Percentiles rank a stretch among this genome's conserved stretches.
Evolutionary conservation across 2,113 vertebrate species (phyloP).

Genomic region (Macquaria australasica): DNA sequence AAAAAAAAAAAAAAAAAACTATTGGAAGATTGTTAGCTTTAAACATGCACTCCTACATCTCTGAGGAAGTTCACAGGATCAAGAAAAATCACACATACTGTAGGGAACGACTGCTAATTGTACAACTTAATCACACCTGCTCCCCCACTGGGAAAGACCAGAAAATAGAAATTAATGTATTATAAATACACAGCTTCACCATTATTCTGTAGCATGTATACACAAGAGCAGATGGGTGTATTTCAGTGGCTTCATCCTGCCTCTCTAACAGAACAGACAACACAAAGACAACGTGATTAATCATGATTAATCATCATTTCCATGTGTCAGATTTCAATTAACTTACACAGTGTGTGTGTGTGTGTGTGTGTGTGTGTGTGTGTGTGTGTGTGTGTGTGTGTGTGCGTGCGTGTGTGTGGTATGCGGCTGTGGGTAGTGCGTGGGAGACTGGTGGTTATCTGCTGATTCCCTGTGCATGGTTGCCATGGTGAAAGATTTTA

Average conservation of each 20-base stretch:
- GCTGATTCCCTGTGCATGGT: constrained; percentile 51
- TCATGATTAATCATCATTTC: constrained; percentile 17
- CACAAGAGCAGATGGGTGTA: neutral
- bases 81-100: neutral
- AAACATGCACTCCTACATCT: neutral
- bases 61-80: constrained; percentile 12
- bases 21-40: neutral
- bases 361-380: constrained; percentile 19
- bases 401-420: constrained; percentile 16
- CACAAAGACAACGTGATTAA: neutral
- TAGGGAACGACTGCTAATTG: neutral
- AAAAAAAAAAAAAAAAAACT: neutral
- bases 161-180: neutral
- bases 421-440: constrained; percentile 14
- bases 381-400: constrained; percentile 22
- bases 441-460: constrained; percentile 54
- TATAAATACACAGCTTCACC: neutral
- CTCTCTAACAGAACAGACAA: neutral
- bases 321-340: constrained; percentile 10
- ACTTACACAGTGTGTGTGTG: constrained; percentile 2
- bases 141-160: neutral
- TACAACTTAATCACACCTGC: constrained; percentile 11
- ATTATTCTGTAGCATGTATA: neutral
- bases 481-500: constrained; percentile 66
- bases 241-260: neutral